Percentiles rank a stretch among this genome's conserved stretches.
Evolutionary conservation across 2,888 invertebrate species (phyloP).

Genomic region (Zygothrica quintamaculata): DNA sequence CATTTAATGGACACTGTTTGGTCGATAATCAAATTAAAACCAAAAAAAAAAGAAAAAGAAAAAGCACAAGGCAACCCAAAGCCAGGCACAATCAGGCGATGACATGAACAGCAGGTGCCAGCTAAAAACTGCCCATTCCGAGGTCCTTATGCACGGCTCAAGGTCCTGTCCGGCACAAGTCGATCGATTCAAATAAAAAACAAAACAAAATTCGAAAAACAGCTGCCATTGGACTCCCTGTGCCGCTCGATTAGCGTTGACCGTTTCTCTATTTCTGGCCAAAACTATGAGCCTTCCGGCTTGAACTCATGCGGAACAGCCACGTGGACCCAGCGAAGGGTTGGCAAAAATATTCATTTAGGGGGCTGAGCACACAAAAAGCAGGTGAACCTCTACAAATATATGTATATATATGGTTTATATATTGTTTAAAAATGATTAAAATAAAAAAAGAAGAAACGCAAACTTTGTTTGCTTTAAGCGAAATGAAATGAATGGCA

Average conservation of each 20-base stretch:
- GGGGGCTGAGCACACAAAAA: background rate
- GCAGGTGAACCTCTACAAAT: background rate
- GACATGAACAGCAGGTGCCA: conserved; percentile 30
- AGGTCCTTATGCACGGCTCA: too few species aligned
- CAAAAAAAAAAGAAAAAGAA: conserved; percentile 15
- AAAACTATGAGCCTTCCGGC: conserved; percentile 30
- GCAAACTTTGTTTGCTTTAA: too few species aligned
- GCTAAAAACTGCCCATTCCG: conserved; percentile 3
- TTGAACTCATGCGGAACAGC: conserved; percentile 1
- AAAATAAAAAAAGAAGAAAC: too few species aligned
- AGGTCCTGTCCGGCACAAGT: conserved; percentile 5
- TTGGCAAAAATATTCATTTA: background rate
- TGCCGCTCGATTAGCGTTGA: conserved; percentile 61
- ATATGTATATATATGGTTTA: background rate
- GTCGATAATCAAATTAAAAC: conserved; percentile 83
- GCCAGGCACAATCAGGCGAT: conserved; percentile 9
- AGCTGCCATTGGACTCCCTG: conserved; percentile 28
- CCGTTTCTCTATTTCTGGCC: background rate
- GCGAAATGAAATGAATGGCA: too few species aligned
- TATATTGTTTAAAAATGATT: too few species aligned
- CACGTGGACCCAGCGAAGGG: background rate
- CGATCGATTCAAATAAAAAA: conserved; percentile 51
- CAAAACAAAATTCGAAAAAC: too few species aligned
- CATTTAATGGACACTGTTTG: conserved; percentile 82
- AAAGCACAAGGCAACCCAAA: background rate